Conservation (phyloP, 2,797 vertebrate species). For the Chaetodon trifasciatus region DNA sequence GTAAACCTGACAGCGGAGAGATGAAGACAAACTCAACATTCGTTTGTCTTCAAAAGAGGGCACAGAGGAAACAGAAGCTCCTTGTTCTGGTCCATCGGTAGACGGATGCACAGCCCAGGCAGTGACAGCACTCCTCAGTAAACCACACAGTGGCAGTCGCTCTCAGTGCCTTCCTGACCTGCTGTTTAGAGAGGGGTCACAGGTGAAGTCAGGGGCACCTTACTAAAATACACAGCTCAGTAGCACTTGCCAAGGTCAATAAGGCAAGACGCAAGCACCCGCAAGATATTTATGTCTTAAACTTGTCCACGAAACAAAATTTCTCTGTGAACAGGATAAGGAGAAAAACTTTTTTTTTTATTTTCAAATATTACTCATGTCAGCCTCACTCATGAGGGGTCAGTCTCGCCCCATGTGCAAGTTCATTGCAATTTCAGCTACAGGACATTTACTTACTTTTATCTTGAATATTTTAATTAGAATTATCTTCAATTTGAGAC, state of each 20-base stretch:
- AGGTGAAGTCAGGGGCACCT: constrained; percentile 53
- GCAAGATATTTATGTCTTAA: constrained; percentile 6
- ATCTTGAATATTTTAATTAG: neutral
- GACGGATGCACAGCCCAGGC: constrained; percentile 34
- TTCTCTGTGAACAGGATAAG: neutral
- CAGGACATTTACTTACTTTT: neutral
- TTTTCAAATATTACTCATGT: neutral
- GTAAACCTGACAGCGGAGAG: constrained; percentile 36
- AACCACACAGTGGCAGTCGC: constrained; percentile 45
- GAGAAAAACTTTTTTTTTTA: neutral
- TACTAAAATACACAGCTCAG: constrained; percentile 54
- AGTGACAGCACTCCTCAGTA: constrained; percentile 40
- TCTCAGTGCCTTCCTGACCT: constrained; percentile 46
- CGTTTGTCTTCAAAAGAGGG: constrained; percentile 13
- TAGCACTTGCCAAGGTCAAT: constrained; percentile 38
- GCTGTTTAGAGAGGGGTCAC: constrained; percentile 54
- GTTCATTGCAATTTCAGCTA: neutral
- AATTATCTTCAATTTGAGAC: neutral
- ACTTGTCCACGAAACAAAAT: neutral
- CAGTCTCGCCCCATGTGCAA: neutral
- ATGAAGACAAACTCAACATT: constrained; percentile 45
- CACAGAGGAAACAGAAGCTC: constrained; percentile 35
- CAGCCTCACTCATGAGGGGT: neutral
- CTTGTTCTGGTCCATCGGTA: constrained; percentile 33
- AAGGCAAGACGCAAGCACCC: constrained; percentile 18